phyloP scores from a whole-genome alignment of 2,113 vertebrate species.

The Dryoscopus gambensis region DNA sequence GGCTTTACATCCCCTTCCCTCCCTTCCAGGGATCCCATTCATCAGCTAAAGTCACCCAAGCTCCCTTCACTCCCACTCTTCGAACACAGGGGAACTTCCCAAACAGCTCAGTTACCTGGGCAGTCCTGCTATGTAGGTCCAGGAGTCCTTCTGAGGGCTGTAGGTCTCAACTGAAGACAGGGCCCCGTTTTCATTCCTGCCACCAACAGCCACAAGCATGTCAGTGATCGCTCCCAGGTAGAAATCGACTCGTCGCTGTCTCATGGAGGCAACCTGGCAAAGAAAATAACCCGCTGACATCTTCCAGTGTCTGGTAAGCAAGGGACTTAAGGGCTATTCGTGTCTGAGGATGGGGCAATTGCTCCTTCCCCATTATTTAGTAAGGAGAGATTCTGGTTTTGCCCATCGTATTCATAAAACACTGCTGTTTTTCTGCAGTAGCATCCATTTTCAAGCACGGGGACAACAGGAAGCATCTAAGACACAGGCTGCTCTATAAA shows the following conservation, averaged over 20 bases:
- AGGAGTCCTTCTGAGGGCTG: constrained; percentile 84
- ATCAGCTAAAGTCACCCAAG: background rate
- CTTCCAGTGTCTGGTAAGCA: background rate
- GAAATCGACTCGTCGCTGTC: constrained; percentile 89
- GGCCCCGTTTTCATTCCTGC: constrained; percentile 86
- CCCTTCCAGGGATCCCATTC: background rate
- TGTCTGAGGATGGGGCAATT: background rate
- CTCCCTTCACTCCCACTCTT: background rate
- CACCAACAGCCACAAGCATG: constrained; percentile 89
- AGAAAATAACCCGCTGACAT: background rate
- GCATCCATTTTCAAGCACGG: background rate
- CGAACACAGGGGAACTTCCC: background rate
- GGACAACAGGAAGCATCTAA: background rate
- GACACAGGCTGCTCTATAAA: background rate
- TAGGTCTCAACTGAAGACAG: constrained; percentile 91
- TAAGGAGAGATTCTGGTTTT: background rate
- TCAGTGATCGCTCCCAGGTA: constrained; percentile 85
- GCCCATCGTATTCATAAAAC: background rate
- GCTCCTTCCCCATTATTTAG: background rate
- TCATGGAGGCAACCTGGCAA: constrained; percentile 88
- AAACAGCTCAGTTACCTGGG: constrained; percentile 76
- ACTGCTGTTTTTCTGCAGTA: background rate
- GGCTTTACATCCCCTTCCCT: background rate
- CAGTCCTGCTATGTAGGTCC: constrained; percentile 86
- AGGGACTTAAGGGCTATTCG: background rate